Evolutionary conservation across 2,797 vertebrate species (phyloP), one percentile per base, ranked within the genome.

Genomic region (Crocodylus rhombifer): DNA sequence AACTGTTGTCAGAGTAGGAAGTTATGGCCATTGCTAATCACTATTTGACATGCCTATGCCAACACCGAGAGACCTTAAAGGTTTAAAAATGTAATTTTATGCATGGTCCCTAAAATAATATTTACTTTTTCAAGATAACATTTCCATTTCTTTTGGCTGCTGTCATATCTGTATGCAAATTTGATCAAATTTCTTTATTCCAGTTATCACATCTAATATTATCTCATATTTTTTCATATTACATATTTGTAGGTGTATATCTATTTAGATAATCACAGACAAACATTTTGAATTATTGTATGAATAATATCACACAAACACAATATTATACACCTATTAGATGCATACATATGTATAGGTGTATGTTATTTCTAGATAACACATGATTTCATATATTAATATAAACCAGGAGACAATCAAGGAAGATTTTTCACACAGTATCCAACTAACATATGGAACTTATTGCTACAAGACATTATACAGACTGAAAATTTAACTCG

Each of bases 1-100:
- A 60, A 94, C 21, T 84, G 6, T 15, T 93, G 9, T 87, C 71
- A 95, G 87, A 95, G 90, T 25, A 26, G 26, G 78, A 87, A 96
- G 55, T 92, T 90, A 95, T 57, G 18, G 6, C 17, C 84, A 63
- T 56, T 71, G 88, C 82, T 93, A 75, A 92, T 86, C 17, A 93
- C 94, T 91, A 18, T 86, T 69, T 90, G 23, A 82, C 8, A 80
- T 58, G 2, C 5, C 2, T 58, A 58, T 80, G 61, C 21, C 55
- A 84, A 56, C 51, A 63, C 75, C 64, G 56, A 20, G 13, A 4
- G 0, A 4, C 26, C 94, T 93, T 75, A 76, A 80, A 7, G 80
- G 0, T 1, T 80, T 88, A 33, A 79, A 74, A 83, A 88, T 87
- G 28, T 21, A 63, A 77, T 57, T 51, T 33, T 33, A 11, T 67